Base-by-base conservation (phyloP, 2,113 vertebrate genomes). In the Camelus dromedarius region DNA sequence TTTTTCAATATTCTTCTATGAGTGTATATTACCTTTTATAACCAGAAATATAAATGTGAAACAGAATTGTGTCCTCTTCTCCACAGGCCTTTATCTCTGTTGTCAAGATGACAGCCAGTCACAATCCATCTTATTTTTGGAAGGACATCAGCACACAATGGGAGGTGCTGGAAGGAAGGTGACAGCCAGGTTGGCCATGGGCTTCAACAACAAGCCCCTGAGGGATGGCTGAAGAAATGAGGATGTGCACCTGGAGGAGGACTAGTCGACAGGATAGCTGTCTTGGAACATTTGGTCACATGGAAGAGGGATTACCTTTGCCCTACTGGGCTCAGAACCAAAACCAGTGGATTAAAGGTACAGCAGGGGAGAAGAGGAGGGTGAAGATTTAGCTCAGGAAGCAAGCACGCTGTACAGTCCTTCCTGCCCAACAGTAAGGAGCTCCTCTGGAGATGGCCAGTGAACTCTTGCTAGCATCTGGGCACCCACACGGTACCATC, bases 81-180 rank as follows among this genome's bases (percentile, higher is more conserved):
- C 80, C 32, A 9, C 69, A 90, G 88, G 64, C 50, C 46, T 87
- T 72, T 19, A 9, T 80, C 66, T 73, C 48, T 76, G 95, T 91
- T 28, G 70, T 81, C 89, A 96, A 88, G 81, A 93, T 66, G 86
- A 96, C 48, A 38, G 75, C 56, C n/a, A 16, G 28, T 15, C 56
- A 54, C 66, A 77, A 67, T 35, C 9, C 14, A 67, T 77, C 54
- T 48, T 24, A 24, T 67, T 72, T 92, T 32, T 80, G 62, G 54
- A 89, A 80, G 66, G 88, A 73, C 88, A 42, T 18, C 42, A 9
- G 46, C 42, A 12, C 64, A 62, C 19, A 62, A 62, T 5, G 26
- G 50, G 46, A 26, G 6, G 14, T 6, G 22, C 26, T 64, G 76
- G 73, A 79, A 86, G 84, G 58, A 80, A 28, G 60, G 82, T 60